Evolutionary conservation across 2,888 invertebrate genomes (phyloP).

Genomic region (Noctua pronuba): DNA sequence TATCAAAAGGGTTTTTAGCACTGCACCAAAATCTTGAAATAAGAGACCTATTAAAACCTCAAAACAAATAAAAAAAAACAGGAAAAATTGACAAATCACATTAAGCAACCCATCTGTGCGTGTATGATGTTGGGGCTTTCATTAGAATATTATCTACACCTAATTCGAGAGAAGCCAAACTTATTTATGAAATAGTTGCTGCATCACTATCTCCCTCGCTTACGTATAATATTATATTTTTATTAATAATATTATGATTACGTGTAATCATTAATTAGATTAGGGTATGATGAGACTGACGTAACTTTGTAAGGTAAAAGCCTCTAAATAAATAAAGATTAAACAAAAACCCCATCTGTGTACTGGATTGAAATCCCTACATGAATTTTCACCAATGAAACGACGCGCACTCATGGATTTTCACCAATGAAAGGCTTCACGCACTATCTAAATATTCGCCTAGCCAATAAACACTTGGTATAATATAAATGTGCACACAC

Average conservation of each 20-base stretch:
- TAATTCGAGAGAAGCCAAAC: too few relatives aligned
- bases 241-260: too few relatives aligned
- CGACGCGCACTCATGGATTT: slow-evolving; percentile 5
- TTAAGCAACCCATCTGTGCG: not conserved
- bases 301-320: too few relatives aligned
- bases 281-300: too few relatives aligned
- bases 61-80: not conserved
- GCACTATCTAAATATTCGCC: not conserved
- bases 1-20: not conserved
- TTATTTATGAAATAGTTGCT: too few relatives aligned
- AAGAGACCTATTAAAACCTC: not conserved
- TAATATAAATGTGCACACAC: slow-evolving; percentile 68
- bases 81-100: not conserved
- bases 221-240: too few relatives aligned
- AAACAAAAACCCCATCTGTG: not conserved
- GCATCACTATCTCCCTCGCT: too few relatives aligned
- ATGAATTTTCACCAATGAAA: slow-evolving; percentile 3
- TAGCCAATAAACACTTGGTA: slow-evolving; percentile 22
- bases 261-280: too few relatives aligned
- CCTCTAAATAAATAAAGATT: too few relatives aligned
- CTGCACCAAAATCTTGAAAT: not conserved
- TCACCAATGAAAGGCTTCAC: not conserved
- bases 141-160: too few relatives aligned
- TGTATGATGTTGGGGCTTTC: too few relatives aligned
- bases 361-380: not conserved